Base-by-base conservation (phyloP, 1,140 invertebrate species). In the Cotesia typhae region DNA sequence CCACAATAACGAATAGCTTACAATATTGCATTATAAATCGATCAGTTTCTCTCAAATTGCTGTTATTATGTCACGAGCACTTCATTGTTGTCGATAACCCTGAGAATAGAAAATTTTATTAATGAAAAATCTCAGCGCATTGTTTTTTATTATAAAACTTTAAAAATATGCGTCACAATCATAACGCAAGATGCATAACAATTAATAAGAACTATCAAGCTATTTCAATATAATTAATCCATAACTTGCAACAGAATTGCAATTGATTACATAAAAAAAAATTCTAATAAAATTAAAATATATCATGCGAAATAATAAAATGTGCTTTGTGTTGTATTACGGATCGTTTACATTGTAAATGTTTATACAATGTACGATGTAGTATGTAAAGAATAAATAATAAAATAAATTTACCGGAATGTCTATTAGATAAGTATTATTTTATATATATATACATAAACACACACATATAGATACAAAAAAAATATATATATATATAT, bases 51-150 rank as follows among this genome's bases (percentile, higher is more conserved):
- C 65, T 41, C 36, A 20, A 67, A 67, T 67, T 52, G 35, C 51
- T 12, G 28, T 17, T 9, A 67, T 67, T 67, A 67, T 51, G 51
- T 67, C 47, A 67, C 14, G 17, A 67, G 35, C 20, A 67, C 35
- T 67, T 52, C 65, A 67, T 67, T 67, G 47, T 67, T 67, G n/a
- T 4, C n/a, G 37, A 14, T 10, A 51, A 53, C 17, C 65, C 41
- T 67, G 65, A 67, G 47, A 67, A 57, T 17, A 17, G 10, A 65
- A 10, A 41, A 47, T 47, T 47, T 10, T 10, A 47, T 47, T 6
- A 47, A 47, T 47, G 41, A 47, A 47, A 47, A 47, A 47, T 47
- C 6, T 47, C 41, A 52, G 51, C 6, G 36, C 20, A 61, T 61
- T 61, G 35, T 36, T 61, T 37, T 28, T 35, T 20, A 61, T 12